Conservation (phyloP, 2,797 vertebrate species). For the Lutjanus argentimaculatus region DNA sequence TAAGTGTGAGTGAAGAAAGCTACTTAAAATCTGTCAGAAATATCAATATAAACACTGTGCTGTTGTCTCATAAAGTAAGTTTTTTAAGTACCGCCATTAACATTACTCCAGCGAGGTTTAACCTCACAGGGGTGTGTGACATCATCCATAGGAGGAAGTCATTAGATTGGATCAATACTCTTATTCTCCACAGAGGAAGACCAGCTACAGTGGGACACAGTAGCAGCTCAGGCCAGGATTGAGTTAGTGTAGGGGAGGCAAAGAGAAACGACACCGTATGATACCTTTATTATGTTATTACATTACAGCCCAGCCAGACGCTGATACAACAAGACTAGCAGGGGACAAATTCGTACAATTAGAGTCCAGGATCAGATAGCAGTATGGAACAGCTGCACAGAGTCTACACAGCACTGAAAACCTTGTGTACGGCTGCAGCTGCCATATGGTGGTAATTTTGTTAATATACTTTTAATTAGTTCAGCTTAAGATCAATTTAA, state of each 20-base stretch:
- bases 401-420: conserved; percentile 10
- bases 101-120: conserved; percentile 27
- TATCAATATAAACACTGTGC: conserved; percentile 24
- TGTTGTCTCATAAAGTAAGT: conserved; percentile 9
- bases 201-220: conserved; percentile 32
- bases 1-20: background rate
- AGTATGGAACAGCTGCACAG: conserved; percentile 18
- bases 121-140: conserved; percentile 44
- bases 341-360: conserved; percentile 38
- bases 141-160: conserved; percentile 69
- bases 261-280: conserved; percentile 38
- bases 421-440: background rate
- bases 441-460: conserved; percentile 25
- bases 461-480: conserved; percentile 50
- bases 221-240: conserved; percentile 30
- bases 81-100: conserved; percentile 22
- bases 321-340: conserved; percentile 36
- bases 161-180: conserved; percentile 73
- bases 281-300: conserved; percentile 60
- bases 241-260: conserved; percentile 28
- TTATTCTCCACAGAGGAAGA: conserved; percentile 37
- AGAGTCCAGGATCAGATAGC: conserved; percentile 47
- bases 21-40: conserved; percentile 16
- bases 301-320: conserved; percentile 56
- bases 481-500: conserved; percentile 14